phyloP scores from a whole-genome alignment of 1,140 invertebrate genomes.

The Drosophila kikkawai region DNA sequence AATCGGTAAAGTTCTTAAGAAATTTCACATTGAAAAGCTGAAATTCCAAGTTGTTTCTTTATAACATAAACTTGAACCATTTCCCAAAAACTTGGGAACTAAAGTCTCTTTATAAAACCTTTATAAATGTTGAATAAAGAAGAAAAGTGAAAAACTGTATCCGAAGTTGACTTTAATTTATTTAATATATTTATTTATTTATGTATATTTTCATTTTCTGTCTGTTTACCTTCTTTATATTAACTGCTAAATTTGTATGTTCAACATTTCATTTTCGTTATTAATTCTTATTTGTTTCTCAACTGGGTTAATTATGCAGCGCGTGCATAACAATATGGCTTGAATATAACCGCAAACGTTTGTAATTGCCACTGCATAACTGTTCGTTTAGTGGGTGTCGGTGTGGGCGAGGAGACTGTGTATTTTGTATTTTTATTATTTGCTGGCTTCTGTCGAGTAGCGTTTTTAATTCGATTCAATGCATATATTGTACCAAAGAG shows the following conservation, averaged over 20 bases:
- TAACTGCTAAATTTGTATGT: slow-evolving; percentile 81
- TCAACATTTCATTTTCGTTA: slow-evolving; percentile 76
- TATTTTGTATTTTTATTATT: slow-evolving; percentile 47
- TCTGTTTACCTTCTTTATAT: slow-evolving; percentile 62
- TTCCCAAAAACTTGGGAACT: no score
- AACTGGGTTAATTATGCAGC: slow-evolving; percentile 77
- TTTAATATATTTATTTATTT: slow-evolving; percentile 62
- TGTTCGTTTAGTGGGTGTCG: slow-evolving; percentile 46
- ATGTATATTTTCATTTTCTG: slow-evolving; percentile 58
- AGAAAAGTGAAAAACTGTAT: not conserved
- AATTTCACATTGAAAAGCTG: not conserved
- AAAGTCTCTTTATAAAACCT: no score
- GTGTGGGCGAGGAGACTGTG: slow-evolving; percentile 34
- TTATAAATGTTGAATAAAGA: not conserved
- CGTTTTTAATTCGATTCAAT: slow-evolving; percentile 57
- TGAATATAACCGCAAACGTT: slow-evolving; percentile 76
- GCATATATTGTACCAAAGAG: slow-evolving; percentile 18
- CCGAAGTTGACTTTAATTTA: slow-evolving; percentile 62
- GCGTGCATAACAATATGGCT: slow-evolving; percentile 79
- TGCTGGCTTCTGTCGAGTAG: slow-evolving; percentile 45
- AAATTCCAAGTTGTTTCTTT: not conserved
- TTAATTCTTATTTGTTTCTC: slow-evolving; percentile 65
- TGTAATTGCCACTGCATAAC: slow-evolving; percentile 46
- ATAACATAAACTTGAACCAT: not conserved
- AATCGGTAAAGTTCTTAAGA: not conserved